Base-by-base conservation (phyloP, 2,888 invertebrate species). In the Cephus pygmeus region DNA sequence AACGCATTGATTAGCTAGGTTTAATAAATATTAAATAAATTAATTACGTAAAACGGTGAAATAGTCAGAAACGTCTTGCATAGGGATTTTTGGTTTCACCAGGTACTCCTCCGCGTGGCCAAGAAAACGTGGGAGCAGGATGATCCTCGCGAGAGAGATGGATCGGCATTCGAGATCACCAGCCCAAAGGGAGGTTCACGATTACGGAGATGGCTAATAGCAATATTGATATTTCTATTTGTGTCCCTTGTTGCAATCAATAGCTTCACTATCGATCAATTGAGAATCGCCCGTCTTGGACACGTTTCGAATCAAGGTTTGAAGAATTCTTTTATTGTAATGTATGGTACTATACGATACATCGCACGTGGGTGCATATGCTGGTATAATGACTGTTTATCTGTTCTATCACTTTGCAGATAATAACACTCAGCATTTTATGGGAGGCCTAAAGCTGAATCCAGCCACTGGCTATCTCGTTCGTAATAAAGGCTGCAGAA, bases 401-500 rank as follows among this genome's bases (percentile, higher is more conserved):
- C 15, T 40, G 40, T 15, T 40, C 40, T 15, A 15, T 40, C 69
- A 69, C 69, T 71, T 81, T 69, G 15, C 78, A 84, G 87, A 83
- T 15, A 85, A 84, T 77, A 81, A 83, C 69, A 69, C 80, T 11
- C 31, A 9, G 73, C 11, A 79, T 23, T 75, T 78, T n/a, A 71
- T 80, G 11, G 74, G 68, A 31, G 77, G 30, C 12, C 11, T 78
- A 40, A 73, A 75, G 35, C 76, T 85, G 6, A 79, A 76, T 9
- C 69, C 81, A n/a, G 86, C 80, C 31, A 80, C 87, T 30, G 89
- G 88, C 4, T 94, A 92, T 84, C 92, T 94, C 3, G 93, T 95
- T 76, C 93, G 93, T 86, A 95, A 94, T 12, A 91, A 92, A 79
- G 95, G 95, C 34, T 96, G 96, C 87, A 93, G 94, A 12, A 95